A percentile compares a stretch with the other conserved stretches of the same genome.
Conservation (phyloP, 2,113 vertebrate species). For the Dicentrarchus labrax region DNA sequence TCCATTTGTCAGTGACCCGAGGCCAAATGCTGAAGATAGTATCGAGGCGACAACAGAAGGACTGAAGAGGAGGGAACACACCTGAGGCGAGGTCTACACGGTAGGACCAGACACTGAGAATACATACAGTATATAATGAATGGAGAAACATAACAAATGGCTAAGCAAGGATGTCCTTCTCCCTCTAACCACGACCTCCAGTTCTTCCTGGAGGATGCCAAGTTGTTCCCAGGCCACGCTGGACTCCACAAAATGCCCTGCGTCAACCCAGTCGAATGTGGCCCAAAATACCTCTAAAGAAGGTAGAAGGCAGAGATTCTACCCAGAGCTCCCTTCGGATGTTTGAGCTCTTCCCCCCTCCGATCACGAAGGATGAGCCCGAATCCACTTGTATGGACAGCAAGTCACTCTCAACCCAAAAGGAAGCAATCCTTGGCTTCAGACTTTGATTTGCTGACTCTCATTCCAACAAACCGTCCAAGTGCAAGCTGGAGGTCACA, state of each 20-base stretch:
- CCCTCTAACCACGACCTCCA: too few species aligned
- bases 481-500: not conserved
- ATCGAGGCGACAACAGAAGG: not conserved
- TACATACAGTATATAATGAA: not conserved
- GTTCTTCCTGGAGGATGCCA: too few species aligned
- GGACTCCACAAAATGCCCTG: too few species aligned
- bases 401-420: not conserved
- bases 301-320: too few species aligned
- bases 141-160: too few species aligned
- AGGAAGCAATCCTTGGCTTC: not conserved
- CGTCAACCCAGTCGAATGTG: too few species aligned
- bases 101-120: not conserved
- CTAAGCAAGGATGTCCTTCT: too few species aligned
- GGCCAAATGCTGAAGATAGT: slow-evolving; percentile 4
- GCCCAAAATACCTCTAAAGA: too few species aligned
- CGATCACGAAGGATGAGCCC: not conserved
- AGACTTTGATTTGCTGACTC: not conserved
- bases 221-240: too few species aligned
- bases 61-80: not conserved
- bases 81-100: not conserved
- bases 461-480: not conserved
- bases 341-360: too few species aligned
- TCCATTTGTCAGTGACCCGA: not conserved
- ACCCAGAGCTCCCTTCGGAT: too few species aligned
- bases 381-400: not conserved